Evolutionary conservation across 2,888 invertebrate genomes (phyloP), one percentile per base, ranked within the genome.

Genomic region (Thymelicus sylvestris): DNA sequence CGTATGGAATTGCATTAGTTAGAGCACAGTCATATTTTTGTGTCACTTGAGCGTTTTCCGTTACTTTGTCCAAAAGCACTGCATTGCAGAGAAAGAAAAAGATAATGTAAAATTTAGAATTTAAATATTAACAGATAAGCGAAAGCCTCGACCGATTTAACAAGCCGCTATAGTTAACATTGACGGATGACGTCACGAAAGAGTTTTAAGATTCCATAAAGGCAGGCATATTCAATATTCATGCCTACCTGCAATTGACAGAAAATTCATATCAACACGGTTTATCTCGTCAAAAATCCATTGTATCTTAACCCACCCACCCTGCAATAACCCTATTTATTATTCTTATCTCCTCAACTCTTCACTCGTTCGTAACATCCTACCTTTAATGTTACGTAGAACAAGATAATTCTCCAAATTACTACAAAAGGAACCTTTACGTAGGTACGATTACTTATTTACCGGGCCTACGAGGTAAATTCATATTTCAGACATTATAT

Each of bases 61-160:
- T 55, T 24, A 24, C 55, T 55, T 55, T 12, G 55, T 55, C 24
- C 55, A 24, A 55, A 24, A 19, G 24, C 24, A 55, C 55, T 55
- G 55, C 55, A 55, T 12, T 55, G 55, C 55, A 55, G 55, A 55
- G 24, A 55, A 55, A 55, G 55, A 19, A 55, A 55, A 62, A 62
- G 62, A 62, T 44, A 62, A 62, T 62, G 47, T 62, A 62, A 62
- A 55, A 55, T 24, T 55, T 12, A 5, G 55, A 62, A 62, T 62
- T 47, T 24, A 62, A 62, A 62, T 62, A 12, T 55, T 55, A 55
- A 19, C 62, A 62, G 62, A 62, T 62, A 62, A 24, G 10, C 47
- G 47, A 31, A 44, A 47, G 24, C 62, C 24, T 24, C 62, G 41
- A 62, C 62, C 62, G 62, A 62, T 24, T 62, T 62, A 47, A 47